phyloP scores from a whole-genome alignment of 2,113 vertebrate genomes.

The Pipra filicauda region DNA sequence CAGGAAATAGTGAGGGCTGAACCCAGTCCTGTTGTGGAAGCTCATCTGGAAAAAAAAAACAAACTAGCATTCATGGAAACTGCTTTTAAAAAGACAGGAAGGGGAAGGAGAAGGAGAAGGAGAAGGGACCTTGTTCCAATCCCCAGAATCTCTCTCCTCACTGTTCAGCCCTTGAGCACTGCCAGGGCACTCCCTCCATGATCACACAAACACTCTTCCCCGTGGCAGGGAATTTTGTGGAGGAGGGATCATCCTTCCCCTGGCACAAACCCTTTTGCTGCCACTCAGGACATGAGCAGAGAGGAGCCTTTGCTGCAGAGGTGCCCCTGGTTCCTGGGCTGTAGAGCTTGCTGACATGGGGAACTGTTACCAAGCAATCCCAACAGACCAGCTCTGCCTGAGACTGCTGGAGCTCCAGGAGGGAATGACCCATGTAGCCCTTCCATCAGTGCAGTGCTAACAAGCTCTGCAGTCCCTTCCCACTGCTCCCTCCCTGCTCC shows the following conservation, averaged over 20 bases:
- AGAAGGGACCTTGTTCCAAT: not conserved
- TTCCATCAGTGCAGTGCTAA: not conserved
- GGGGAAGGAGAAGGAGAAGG: too few relatives aligned
- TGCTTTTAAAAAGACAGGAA: not conserved
- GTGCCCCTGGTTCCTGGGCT: not conserved
- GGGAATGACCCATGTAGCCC: too few relatives aligned
- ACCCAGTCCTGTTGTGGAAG: not conserved
- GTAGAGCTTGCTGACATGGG: too few relatives aligned
- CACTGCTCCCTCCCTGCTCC: too few relatives aligned
- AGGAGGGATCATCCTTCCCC: not conserved
- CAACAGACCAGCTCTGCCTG: not conserved
- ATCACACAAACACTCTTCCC: not conserved
- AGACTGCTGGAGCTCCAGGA: not conserved
- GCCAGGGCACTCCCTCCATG: not conserved
- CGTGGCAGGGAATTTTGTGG: rapidly evolving
- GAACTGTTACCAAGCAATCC: not conserved
- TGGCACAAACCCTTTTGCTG: not conserved
- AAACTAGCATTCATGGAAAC: not conserved
- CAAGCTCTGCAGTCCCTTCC: not conserved
- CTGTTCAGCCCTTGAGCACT: not conserved
- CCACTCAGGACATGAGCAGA: rapidly evolving
- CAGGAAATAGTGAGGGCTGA: not conserved
- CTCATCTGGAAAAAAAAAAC: not conserved
- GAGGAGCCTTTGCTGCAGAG: not conserved
- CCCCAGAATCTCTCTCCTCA: not conserved